phyloP scores from a whole-genome alignment of 2,797 vertebrate species.

The Macrochelys suwanniensis region DNA sequence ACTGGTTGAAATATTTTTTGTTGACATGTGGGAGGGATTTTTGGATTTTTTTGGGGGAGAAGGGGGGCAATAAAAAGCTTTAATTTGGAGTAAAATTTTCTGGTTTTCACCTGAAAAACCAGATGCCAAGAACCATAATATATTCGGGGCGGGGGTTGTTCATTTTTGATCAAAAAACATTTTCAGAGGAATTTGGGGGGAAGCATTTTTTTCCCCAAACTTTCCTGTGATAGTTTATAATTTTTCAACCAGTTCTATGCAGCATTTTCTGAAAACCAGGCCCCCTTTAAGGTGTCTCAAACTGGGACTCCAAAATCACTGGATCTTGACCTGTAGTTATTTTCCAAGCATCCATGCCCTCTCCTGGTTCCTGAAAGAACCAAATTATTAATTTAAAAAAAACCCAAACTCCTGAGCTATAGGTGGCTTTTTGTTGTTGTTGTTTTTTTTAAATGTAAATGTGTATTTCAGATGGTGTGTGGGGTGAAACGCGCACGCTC shows the following conservation, averaged over 20 bases:
- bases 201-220: too few relatives aligned
- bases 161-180: neutral
- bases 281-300: neutral
- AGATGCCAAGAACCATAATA: neutral
- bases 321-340: neutral
- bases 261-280: neutral
- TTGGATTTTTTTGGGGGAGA: accelerated
- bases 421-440: neutral
- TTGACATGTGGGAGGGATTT: neutral
- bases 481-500: neutral
- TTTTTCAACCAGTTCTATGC: neutral
- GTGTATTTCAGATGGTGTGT: neutral
- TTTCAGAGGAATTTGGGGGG: neutral
- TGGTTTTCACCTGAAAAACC: neutral
- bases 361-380: neutral
- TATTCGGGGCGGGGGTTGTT: neutral
- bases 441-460: neutral
- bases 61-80: neutral
- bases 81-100: neutral
- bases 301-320: neutral
- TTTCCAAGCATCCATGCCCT: neutral
- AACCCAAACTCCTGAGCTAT: neutral
- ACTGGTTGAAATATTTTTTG: neutral
- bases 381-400: neutral
- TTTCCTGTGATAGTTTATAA: neutral